Base-by-base conservation (phyloP, 2,113 vertebrate genomes). In the Stigmatopora argus region DNA sequence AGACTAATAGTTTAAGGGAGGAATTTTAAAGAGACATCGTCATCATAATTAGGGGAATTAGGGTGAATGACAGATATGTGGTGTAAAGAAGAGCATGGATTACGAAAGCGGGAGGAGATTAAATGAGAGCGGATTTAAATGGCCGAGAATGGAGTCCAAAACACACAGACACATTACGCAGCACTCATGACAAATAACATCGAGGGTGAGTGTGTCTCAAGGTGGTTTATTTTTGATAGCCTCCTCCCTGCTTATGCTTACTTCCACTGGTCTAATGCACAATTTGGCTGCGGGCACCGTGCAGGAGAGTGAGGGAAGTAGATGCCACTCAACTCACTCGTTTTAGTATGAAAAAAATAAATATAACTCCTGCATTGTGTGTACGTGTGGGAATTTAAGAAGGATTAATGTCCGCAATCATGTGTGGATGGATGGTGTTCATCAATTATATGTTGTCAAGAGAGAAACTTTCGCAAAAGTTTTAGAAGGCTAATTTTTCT, bases 261-360 rank as follows among this genome's bases (percentile, higher is more conserved):
- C 57, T 69, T 70, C 60, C 70, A 56, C 69, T 65, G 61, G 53
- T 75, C 73, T 85, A 88, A 90, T 85, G 87, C 83, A 86, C 74
- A 83, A 65, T 88, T 90, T 89, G 67, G 67, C 87, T 84, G 62
- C 77, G 80, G 85, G 87, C 79, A 56, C 45, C 66, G 51, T 65
- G 69, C 64, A 74, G 67, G 74, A 69, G 72, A 82, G 73, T 59
- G 56, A 62, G 71, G 60, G 75, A 75, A 70, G 62, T 64, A 72
- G 62, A 70, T 34, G 3, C 59, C 64, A 49, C 48, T 72, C 67
- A 67, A 31, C 51, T 64, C 5, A 47, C 3, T 7, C 6, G 52
- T 35, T 56, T 21, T 56, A 15, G n/a, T 34, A 19, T 12, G 5
- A 45, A 21, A 5, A 61, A 45, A 45, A 41, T 41, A 8, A 8